A percentile compares a stretch with the other conserved stretches of the same genome.
phyloP scores from a whole-genome alignment of 2,797 vertebrate genomes.

The Amblyopsis hoosieri region DNA sequence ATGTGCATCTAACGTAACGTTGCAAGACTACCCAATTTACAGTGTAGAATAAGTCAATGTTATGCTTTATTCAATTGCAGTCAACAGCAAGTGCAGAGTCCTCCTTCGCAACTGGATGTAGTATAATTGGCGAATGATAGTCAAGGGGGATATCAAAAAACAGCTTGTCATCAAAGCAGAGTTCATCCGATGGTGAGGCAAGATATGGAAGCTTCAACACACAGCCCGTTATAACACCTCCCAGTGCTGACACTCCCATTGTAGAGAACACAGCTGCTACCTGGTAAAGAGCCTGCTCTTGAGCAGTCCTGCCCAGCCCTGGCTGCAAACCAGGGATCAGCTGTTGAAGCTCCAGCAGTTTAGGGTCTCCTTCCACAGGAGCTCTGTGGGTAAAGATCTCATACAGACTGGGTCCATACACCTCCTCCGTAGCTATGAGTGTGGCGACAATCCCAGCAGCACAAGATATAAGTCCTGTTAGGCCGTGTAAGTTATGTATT shows the following conservation, averaged over 20 bases:
- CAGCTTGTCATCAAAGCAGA: slow-evolving; percentile 80
- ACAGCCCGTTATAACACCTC: slow-evolving; percentile 76
- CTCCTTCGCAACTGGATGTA: slow-evolving; percentile 30
- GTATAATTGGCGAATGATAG: slow-evolving; percentile 47
- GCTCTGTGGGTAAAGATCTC: slow-evolving; percentile 67
- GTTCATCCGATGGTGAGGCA: slow-evolving; percentile 62
- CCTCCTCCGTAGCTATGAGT: slow-evolving; percentile 64
- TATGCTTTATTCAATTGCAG: slow-evolving; percentile 7
- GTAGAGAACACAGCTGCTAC: slow-evolving; percentile 74
- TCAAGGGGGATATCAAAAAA: slow-evolving; percentile 79
- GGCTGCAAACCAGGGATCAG: slow-evolving; percentile 45
- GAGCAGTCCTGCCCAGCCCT: slow-evolving; percentile 50
- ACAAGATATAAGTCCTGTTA: slow-evolving; percentile 81
- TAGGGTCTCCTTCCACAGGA: slow-evolving; percentile 69
- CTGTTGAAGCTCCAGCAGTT: slow-evolving; percentile 55
- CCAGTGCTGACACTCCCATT: slow-evolving; percentile 57
- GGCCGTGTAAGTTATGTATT: slow-evolving; percentile 86
- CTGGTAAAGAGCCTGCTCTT: slow-evolving; percentile 79
- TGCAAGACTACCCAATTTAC: neutral
- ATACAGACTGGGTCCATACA: slow-evolving; percentile 68
- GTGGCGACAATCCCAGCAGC: slow-evolving; percentile 74
- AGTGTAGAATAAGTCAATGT: slow-evolving; percentile 13
- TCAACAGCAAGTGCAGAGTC: slow-evolving; percentile 34
- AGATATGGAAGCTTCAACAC: slow-evolving; percentile 76
- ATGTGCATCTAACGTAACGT: too few relatives aligned